Evolutionary conservation across 2,888 invertebrate species (phyloP).

Genomic region (Mythimna lalbum): DNA sequence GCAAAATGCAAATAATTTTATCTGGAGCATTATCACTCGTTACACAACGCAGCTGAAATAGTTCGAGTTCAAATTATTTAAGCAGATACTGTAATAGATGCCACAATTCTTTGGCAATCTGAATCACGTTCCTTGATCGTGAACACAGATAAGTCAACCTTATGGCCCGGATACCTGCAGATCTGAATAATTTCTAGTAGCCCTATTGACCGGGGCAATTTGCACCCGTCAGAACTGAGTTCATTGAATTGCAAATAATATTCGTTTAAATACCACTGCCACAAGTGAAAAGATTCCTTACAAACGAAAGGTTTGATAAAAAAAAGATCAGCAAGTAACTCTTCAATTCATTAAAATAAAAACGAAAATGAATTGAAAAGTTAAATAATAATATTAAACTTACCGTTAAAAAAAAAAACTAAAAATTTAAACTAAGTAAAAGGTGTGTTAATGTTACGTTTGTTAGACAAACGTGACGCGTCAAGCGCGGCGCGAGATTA

Average conservation of each 20-base stretch:
- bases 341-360: constrained; percentile 29
- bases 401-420: constrained; percentile 49
- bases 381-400: constrained; percentile 41
- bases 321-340: constrained; percentile 8
- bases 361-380: constrained; percentile 32
- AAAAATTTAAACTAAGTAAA: constrained; percentile 45
- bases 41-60: background rate
- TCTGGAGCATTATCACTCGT: background rate
- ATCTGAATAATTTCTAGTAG: constrained; percentile 1
- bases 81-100: background rate
- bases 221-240: background rate
- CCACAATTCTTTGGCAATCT: constrained; percentile 21
- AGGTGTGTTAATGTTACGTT: constrained; percentile 57
- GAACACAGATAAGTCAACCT: constrained; percentile 6
- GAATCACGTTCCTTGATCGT: background rate
- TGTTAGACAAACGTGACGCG: constrained; percentile 65
- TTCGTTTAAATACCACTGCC: background rate
- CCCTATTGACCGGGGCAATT: background rate
- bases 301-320: background rate
- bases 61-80: constrained; percentile 3
- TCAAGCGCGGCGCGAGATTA: constrained; percentile 68
- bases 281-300: background rate
- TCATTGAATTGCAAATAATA: background rate
- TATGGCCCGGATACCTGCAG: constrained; percentile 2
- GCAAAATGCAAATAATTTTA: background rate